Evolutionary conservation across 2,797 vertebrate species (phyloP), one percentile per base, ranked within the genome.

Genomic region (Lophius americanus): DNA sequence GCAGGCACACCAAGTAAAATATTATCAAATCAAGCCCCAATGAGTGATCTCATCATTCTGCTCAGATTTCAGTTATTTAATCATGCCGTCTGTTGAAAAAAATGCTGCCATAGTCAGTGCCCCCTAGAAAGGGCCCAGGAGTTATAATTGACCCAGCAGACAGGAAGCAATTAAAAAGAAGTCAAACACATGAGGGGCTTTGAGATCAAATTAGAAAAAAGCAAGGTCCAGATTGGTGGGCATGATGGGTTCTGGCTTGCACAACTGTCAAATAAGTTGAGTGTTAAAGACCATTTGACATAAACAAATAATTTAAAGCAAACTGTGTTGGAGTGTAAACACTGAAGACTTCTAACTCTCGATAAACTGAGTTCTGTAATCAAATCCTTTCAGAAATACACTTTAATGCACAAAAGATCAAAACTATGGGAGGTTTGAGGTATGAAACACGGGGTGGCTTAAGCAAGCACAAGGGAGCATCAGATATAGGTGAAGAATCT

Each of bases 221-320:
- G 60, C 81, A 85, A 77, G 79, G 80, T 85, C 84, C 78, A 75
- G 64, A 60, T 7, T 41, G 9, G 72, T 82, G 84, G 85, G 69
- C 76, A 69, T 58, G 77, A 70, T 75, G 78, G 83, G 85, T 82
- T 92, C 93, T 95, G 93, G 93, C 75, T 92, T 93, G 81, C 91
- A 92, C 91, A 92, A 94, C 92, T 93, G 93, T 95, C 93, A 94
- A 90, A 93, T 89, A 89, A 87, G 82, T 89, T 88, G 87, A 92
- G 90, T 87, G 88, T 90, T 90, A 89, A 91, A 88, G 85, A 88
- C 83, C 78, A 60, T 68, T 58, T 73, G 84, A 63, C 73, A 70
- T 93, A 95, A 95, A 94, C 93, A 94, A 92, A 89, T 91, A 81
- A 91, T 90, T 90, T 82, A 54, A 83, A 75, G 79, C 66, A 88